A percentile compares a stretch with the other conserved stretches of the same genome.
Evolutionary conservation across 2,113 vertebrate species (phyloP).

Genomic region (Parotia lawesii): DNA sequence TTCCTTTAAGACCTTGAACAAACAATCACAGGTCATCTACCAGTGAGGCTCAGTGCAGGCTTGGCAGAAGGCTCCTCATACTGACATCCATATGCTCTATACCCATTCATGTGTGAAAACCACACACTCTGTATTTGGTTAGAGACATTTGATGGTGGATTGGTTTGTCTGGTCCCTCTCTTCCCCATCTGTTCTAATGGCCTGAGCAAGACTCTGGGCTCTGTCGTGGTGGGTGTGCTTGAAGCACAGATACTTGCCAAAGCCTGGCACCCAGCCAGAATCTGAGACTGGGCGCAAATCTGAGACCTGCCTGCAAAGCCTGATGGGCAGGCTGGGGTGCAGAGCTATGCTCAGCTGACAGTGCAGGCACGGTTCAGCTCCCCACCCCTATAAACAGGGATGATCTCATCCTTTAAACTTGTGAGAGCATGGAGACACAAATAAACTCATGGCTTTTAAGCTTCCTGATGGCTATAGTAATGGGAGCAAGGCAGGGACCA

Average conservation of each 20-base stretch:
- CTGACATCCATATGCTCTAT: background rate
- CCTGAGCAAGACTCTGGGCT: background rate
- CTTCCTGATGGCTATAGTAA: background rate
- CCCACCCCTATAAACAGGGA: background rate
- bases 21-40: background rate
- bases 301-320: background rate
- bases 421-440: background rate
- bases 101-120: background rate
- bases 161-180: background rate
- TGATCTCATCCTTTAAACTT: background rate
- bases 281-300: no score
- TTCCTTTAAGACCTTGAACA: background rate
- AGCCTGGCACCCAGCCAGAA: background rate
- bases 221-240: background rate
- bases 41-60: background rate
- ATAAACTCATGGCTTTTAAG: background rate
- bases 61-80: background rate
- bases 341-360: background rate
- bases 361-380: background rate
- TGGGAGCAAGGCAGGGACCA: background rate
- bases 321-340: background rate
- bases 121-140: background rate
- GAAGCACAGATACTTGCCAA: background rate
- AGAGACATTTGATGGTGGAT: background rate
- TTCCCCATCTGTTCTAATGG: background rate